These are phyloP conservation scores for Hemiprocne comata DNA, from an alignment of 2,113 vertebrate genomes.

Conservation along the genomic window DNA sequence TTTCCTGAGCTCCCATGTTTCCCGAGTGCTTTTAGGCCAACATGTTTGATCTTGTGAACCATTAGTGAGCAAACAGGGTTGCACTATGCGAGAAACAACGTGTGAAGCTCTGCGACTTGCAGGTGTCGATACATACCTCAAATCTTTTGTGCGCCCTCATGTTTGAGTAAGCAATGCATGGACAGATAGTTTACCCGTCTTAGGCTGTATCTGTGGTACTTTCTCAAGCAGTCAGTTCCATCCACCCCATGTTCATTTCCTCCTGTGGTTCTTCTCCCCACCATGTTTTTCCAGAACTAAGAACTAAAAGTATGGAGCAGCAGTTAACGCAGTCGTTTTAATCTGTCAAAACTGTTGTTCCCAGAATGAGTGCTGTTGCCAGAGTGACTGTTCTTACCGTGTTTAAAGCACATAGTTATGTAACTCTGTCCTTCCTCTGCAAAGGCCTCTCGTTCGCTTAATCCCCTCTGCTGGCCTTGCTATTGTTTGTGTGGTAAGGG, in stretches of 20 bases:
- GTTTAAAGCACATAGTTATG: neutral
- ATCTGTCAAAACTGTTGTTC: neutral
- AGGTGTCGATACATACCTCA: neutral
- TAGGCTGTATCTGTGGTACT: fast-evolving
- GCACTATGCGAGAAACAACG: neutral
- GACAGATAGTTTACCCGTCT: neutral
- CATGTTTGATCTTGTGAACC: neutral
- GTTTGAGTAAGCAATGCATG: neutral
- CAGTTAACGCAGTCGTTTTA: neutral
- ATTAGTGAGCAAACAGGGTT: neutral
- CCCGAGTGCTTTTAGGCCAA: neutral
- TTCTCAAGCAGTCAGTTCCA: neutral
- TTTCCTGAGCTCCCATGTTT: neutral
- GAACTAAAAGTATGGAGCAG: neutral
- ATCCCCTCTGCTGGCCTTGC: neutral
- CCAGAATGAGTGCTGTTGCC: neutral
- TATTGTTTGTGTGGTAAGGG: neutral
- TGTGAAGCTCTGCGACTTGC: neutral
- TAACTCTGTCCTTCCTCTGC: neutral
- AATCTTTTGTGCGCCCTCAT: neutral
- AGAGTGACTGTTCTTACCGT: neutral
- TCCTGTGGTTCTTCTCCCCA: neutral
- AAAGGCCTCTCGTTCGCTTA: neutral
- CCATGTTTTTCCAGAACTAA: neutral
- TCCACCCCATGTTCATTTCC: neutral